phyloP scores from a whole-genome alignment of 2,888 invertebrate genomes.

The Elegia similella region DNA sequence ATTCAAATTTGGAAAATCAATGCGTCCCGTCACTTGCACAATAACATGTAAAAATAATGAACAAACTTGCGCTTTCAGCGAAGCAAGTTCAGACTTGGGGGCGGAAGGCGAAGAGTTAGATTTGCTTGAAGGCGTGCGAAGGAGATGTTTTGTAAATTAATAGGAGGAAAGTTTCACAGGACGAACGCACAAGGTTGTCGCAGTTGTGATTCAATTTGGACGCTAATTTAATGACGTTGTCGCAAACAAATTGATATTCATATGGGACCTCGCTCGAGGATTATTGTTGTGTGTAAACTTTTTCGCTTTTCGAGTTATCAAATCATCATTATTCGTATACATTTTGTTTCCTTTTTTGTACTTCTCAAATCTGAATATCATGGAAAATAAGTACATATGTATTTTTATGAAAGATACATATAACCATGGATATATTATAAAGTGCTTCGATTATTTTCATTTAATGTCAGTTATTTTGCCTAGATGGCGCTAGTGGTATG shows the following conservation, averaged over 20 bases:
- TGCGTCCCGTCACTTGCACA: slow-evolving; percentile 73
- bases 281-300: slow-evolving; percentile 53
- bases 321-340: not conserved
- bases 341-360: not conserved
- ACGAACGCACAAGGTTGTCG: slow-evolving; percentile 76
- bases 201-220: slow-evolving; percentile 81
- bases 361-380: too few relatives aligned
- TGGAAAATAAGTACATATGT: too few relatives aligned
- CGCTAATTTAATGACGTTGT: slow-evolving; percentile 81
- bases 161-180: slow-evolving; percentile 80
- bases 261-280: slow-evolving; percentile 68
- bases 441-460: not conserved
- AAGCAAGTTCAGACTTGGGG: slow-evolving; percentile 58
- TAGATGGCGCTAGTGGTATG: slow-evolving; percentile 10
- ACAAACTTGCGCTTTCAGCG: slow-evolving; percentile 63
- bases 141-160: slow-evolving; percentile 80
- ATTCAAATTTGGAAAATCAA: slow-evolving; percentile 54
- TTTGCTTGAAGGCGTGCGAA: slow-evolving; percentile 43
- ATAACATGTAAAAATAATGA: slow-evolving; percentile 82
- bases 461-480: not conserved
- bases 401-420: too few relatives aligned
- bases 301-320: slow-evolving; percentile 2
- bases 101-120: slow-evolving; percentile 43
- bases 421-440: too few relatives aligned
- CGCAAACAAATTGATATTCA: slow-evolving; percentile 81